These are phyloP conservation scores for Conistra vaccinii DNA, from an alignment of 2,888 invertebrate genomes.

Conservation along the genomic window DNA sequence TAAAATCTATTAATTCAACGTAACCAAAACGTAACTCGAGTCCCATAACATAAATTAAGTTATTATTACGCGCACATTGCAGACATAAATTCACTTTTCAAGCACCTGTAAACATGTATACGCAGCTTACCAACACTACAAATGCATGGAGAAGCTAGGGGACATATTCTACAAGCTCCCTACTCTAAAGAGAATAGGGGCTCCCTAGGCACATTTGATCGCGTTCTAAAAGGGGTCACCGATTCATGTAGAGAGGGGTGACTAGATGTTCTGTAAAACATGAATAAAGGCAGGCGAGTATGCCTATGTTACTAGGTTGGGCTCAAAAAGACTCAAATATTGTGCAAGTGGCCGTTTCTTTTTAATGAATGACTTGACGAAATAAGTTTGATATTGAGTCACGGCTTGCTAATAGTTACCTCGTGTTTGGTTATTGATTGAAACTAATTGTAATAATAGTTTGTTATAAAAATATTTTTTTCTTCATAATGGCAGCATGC, in stretches of 20 bases:
- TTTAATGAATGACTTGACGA: constrained; percentile 7
- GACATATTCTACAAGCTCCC: constrained; percentile 1
- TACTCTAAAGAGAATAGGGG: constrained; percentile 4
- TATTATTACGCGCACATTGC: neutral
- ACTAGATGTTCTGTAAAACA: neutral
- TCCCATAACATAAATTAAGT: too few species aligned
- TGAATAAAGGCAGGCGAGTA: neutral
- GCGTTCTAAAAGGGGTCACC: constrained; percentile 32
- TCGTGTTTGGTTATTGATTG: constrained; percentile 28
- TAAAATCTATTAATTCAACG: neutral
- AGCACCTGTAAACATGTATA: neutral
- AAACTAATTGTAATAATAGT: neutral
- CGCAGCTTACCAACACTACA: neutral
- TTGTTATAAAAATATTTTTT: neutral
- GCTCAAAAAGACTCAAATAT: neutral
- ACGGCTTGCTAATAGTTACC: constrained; percentile 42
- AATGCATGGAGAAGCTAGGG: neutral
- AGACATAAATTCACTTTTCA: neutral
- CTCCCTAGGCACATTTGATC: constrained; percentile 17
- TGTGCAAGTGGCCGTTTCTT: neutral
- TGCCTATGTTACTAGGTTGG: too few species aligned
- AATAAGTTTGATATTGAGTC: constrained; percentile 9
- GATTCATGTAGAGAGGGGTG: constrained; percentile 28
- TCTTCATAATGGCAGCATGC: too few species aligned
- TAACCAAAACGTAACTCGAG: neutral